These are phyloP conservation scores for Nymphalis polychloros DNA, from an alignment of 2,888 invertebrate genomes.

Conservation along the genomic window DNA sequence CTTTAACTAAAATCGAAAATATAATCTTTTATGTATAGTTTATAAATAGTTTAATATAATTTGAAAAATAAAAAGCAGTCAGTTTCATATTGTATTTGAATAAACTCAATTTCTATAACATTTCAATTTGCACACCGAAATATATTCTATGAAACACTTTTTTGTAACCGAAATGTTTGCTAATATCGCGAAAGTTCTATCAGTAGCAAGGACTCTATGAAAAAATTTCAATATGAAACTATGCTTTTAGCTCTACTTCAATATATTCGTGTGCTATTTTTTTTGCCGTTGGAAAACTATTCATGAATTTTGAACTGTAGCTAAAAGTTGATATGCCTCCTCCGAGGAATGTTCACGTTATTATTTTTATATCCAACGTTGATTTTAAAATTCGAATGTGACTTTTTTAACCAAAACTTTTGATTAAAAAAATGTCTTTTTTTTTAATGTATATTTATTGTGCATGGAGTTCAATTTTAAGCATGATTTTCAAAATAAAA, in stretches of 20 bases:
- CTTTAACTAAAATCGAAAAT: too few species aligned
- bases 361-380: not conserved
- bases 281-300: constrained; percentile 37
- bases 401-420: too few species aligned
- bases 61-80: not conserved
- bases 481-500: too few species aligned
- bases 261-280: constrained; percentile 32
- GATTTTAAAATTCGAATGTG: not conserved
- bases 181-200: constrained; percentile 23
- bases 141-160: constrained; percentile 8
- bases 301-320: constrained; percentile 30
- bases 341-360: constrained; percentile 13
- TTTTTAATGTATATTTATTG: too few species aligned
- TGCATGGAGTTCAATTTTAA: too few species aligned
- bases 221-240: constrained; percentile 35
- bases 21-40: too few species aligned
- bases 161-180: constrained; percentile 18
- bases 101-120: not conserved
- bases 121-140: not conserved
- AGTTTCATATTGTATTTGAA: not conserved
- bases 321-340: constrained; percentile 19
- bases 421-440: too few species aligned
- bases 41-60: too few species aligned
- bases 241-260: constrained; percentile 34
- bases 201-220: constrained; percentile 16